These are phyloP conservation scores for Cirrhinus molitorella DNA, from an alignment of 2,797 vertebrate genomes.

Conservation along the genomic window DNA sequence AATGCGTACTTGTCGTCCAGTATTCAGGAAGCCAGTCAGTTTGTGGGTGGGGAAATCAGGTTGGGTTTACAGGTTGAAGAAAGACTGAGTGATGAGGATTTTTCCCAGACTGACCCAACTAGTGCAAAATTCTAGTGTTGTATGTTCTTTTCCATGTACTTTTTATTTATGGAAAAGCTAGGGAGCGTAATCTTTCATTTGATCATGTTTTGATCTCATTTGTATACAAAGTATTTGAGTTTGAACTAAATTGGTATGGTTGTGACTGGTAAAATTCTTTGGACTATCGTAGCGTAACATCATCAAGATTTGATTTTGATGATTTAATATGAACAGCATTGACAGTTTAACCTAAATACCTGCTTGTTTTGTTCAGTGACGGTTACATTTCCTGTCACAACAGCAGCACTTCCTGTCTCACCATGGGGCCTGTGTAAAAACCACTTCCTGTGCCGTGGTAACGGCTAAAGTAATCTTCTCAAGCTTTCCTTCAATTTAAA, in stretches of 20 bases:
- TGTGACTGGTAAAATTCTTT: not conserved
- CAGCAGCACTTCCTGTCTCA: slow-evolving; percentile 69
- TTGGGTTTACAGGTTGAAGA: slow-evolving; percentile 1
- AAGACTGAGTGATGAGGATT: not conserved
- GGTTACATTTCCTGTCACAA: slow-evolving; percentile 76
- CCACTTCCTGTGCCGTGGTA: slow-evolving; percentile 78
- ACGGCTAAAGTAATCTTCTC: slow-evolving; percentile 2
- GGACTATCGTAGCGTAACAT: not conserved
- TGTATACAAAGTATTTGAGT: not conserved
- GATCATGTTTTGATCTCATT: not conserved
- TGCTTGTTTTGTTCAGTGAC: slow-evolving; percentile 65
- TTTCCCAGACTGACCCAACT: not conserved
- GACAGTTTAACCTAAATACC: slow-evolving; percentile 25
- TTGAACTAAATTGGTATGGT: not conserved
- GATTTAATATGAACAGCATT: not conserved
- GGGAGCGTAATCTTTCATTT: not conserved
- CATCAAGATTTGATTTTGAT: not conserved
- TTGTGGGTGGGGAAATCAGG: slow-evolving; percentile 42
- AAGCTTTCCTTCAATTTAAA: not conserved
- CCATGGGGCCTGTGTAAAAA: slow-evolving; percentile 64
- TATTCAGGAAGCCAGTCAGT: slow-evolving; percentile 48
- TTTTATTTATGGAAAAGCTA: not conserved
- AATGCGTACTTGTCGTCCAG: slow-evolving; percentile 58
- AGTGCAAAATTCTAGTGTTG: not conserved
- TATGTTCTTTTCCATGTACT: not conserved